phyloP scores from a whole-genome alignment of 2,113 vertebrate species.

The Antennarius striatus region DNA sequence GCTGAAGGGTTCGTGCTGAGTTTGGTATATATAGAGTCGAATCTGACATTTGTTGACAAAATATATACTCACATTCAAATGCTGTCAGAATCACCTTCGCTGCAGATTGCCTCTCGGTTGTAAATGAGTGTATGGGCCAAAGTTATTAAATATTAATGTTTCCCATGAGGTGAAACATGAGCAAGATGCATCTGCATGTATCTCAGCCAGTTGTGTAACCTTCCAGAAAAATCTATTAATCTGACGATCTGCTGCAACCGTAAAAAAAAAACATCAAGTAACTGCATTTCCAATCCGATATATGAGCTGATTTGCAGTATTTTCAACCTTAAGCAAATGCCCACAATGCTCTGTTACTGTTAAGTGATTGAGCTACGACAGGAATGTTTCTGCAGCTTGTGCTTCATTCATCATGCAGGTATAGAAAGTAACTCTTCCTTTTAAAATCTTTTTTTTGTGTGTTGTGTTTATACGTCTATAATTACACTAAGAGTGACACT shows the following conservation, averaged over 20 bases:
- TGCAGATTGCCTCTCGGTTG: conserved; percentile 14
- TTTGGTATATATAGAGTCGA: conserved; percentile 15
- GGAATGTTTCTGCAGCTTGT: conserved; percentile 32
- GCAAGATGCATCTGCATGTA: conserved; percentile 36
- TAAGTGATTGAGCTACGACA: conserved; percentile 59
- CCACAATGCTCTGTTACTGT: conserved; percentile 14
- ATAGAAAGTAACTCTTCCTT: too few species aligned
- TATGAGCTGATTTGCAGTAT: conserved; percentile 17
- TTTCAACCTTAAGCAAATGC: conserved; percentile 28
- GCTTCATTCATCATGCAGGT: conserved; percentile 5
- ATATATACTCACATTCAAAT: conserved; percentile 21
- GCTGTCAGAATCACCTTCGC: conserved; percentile 3
- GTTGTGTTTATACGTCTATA: too few species aligned
- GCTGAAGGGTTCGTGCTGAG: background rate
- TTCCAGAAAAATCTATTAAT: conserved; percentile 45
- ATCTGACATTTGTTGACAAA: conserved; percentile 20
- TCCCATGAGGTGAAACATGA: conserved; percentile 51
- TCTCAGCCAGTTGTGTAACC: conserved; percentile 25
- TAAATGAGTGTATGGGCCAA: conserved; percentile 9
- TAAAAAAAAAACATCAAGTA: conserved; percentile 36
- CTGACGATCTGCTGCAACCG: conserved; percentile 45
- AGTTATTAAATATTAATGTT: conserved; percentile 50
- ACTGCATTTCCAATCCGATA: conserved; percentile 32
- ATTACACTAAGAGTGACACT: too few species aligned
- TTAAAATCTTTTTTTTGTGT: too few species aligned